Base-by-base conservation (phyloP, 1,140 invertebrate species). In the Diploscapter pachys region DNA sequence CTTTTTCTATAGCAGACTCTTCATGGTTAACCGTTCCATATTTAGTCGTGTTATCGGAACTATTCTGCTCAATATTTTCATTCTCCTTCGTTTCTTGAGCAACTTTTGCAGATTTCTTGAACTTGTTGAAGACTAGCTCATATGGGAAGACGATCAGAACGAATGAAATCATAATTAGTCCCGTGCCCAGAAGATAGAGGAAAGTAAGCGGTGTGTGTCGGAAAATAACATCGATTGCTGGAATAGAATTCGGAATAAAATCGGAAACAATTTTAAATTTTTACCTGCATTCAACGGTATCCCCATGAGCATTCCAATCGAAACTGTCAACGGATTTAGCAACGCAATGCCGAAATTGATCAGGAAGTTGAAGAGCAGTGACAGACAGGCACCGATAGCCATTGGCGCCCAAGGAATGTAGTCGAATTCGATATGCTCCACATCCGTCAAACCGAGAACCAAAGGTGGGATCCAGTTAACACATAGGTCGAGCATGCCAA, bases 291-390 rank as follows among this genome's bases (percentile, higher is more conserved):
- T 84, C 8, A 85, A 63, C 48, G 83, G 83, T 11, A 84, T 78
- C 57, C 83, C 83, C 51, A 75, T 75, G 2, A 84, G 61, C 83
- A 84, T 85, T 53, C 83, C 83, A 62, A 84, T 79, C 11, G 83
- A 84, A 51, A 82, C 73, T 8, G 81, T 73, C 8, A 84, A 71
- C 9, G 83, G 83, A 66, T 77, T 72, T 8, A 85, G 67, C 4
- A 84, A 69, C 61, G 80, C 82, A 54, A 84, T 84, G 61, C 83
- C 83, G 50, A 85, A 85, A 62, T 85, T 85, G 49, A 84, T 74
- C 9, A 85, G 72, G 57, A 85, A 85, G 59, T 85, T 85, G 79
- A 84, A 85, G 13, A 84, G 55, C 55, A 85, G 66, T 13, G 64
- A 67, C 53, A 84, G 74, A n/a, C 82, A 55, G 8, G 79, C 82